Conservation (phyloP, 2,888 invertebrate genomes). For the Pseudoips prasinana region DNA sequence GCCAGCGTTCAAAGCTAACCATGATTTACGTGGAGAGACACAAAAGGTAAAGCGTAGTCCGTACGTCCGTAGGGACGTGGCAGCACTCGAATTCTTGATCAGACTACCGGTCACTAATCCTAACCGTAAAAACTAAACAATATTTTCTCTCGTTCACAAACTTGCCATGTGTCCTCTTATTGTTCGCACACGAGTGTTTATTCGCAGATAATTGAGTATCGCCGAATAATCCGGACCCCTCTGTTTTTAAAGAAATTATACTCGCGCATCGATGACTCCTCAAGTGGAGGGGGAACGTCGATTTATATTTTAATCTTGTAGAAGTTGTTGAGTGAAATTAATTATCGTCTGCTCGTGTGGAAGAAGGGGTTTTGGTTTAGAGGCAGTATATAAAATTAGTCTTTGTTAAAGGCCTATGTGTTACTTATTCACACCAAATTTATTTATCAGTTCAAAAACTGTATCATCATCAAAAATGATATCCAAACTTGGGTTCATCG, state of each 20-base stretch:
- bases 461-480: conserved; percentile 16
- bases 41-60: no score
- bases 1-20: no score
- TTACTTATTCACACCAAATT: conserved; percentile 22
- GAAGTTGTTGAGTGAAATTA: conserved; percentile 15
- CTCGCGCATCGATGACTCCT: conserved; percentile 52
- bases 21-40: no score
- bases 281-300: conserved; percentile 51
- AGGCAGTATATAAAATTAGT: no score
- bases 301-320: conserved; percentile 42
- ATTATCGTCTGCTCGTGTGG: conserved; percentile 5
- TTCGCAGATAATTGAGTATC: conserved; percentile 64
- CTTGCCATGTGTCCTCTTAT: conserved; percentile 30
- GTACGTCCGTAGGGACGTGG: no score
- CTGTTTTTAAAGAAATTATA: conserved; percentile 58
- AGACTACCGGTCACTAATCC: no score
- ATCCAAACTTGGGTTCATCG: conserved; percentile 47
- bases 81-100: no score
- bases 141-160: conserved; percentile 1
- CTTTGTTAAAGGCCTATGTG: no score
- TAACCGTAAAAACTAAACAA: no score
- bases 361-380: no score
- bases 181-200: conserved; percentile 56
- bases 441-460: conserved; percentile 25
- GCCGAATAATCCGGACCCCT: conserved; percentile 39